Evolutionary conservation across 1,140 invertebrate genomes (phyloP).

Genomic region (Caerostris extrusa): DNA sequence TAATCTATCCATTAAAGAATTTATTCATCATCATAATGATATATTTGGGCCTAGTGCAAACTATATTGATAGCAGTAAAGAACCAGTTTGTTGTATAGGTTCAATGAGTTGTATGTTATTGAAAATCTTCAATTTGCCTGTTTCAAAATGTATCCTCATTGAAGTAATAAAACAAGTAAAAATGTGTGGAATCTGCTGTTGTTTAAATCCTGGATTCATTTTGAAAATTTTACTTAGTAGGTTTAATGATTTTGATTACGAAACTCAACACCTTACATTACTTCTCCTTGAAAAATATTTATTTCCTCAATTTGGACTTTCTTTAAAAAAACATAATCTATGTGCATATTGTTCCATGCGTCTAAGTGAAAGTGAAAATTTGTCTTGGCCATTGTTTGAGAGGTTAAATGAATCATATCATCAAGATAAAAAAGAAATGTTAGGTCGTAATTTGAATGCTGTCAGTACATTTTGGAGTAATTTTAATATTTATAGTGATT

Average conservation of each 20-base stretch:
- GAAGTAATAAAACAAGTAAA: slow-evolving; percentile 60
- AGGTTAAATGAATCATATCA: neutral
- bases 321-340: neutral
- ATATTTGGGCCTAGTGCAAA: slow-evolving; percentile 24
- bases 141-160: slow-evolving; percentile 22
- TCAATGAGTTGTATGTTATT: slow-evolving; percentile 56
- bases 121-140: slow-evolving; percentile 34
- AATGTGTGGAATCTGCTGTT: slow-evolving; percentile 64
- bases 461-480: slow-evolving; percentile 12
- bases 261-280: slow-evolving; percentile 42
- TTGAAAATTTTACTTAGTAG: slow-evolving; percentile 43
- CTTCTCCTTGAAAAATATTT: slow-evolving; percentile 44
- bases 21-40: slow-evolving; percentile 64
- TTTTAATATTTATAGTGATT: slow-evolving; percentile 53
- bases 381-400: neutral
- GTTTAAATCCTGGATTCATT: slow-evolving; percentile 49
- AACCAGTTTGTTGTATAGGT: slow-evolving; percentile 51
- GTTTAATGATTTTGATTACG: slow-evolving; percentile 7
- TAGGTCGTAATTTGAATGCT: neutral
- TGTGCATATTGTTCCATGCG: slow-evolving; percentile 15
- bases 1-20: neutral
- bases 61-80: slow-evolving; percentile 26
- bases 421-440: neutral
- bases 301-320: slow-evolving; percentile 48
- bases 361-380: slow-evolving; percentile 39